These are phyloP conservation scores for Drosophila albomicans DNA, from an alignment of 1,140 invertebrate species.

Conservation along the genomic window DNA sequence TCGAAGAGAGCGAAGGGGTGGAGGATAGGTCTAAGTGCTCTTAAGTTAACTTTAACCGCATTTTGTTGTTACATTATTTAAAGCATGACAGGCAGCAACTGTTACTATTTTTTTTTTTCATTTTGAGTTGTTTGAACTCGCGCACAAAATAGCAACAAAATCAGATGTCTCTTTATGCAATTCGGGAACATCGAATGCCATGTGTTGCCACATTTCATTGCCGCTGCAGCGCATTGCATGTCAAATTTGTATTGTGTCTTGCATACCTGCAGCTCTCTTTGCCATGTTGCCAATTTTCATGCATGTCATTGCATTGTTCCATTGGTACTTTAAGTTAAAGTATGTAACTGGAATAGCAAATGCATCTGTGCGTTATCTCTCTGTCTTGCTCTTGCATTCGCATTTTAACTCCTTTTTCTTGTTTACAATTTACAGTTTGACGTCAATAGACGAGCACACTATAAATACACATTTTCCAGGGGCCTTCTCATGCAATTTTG, in stretches of 20 bases:
- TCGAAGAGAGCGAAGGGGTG: not conserved
- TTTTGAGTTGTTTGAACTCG: constrained; percentile 29
- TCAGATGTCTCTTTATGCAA: not conserved
- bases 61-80: not conserved
- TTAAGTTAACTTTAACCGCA: constrained; percentile 30
- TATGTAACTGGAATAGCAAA: constrained; percentile 2
- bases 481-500: constrained; percentile 24
- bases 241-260: not conserved
- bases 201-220: constrained; percentile 20
- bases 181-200: constrained; percentile 10
- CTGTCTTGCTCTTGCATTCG: constrained; percentile 4
- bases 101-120: not conserved
- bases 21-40: constrained; percentile 12
- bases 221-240: not conserved
- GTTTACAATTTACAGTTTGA: constrained; percentile 39
- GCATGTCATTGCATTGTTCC: constrained; percentile 20
- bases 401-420: constrained; percentile 28
- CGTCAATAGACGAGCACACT: constrained; percentile 15
- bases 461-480: constrained; percentile 21
- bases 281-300: constrained; percentile 18
- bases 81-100: constrained; percentile 18
- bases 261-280: not conserved
- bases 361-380: constrained; percentile 4
- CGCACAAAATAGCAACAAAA: not conserved
- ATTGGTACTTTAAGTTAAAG: constrained; percentile 4